Conservation (phyloP, 2,888 invertebrate species). For the Nemapogon koenigi region DNA sequence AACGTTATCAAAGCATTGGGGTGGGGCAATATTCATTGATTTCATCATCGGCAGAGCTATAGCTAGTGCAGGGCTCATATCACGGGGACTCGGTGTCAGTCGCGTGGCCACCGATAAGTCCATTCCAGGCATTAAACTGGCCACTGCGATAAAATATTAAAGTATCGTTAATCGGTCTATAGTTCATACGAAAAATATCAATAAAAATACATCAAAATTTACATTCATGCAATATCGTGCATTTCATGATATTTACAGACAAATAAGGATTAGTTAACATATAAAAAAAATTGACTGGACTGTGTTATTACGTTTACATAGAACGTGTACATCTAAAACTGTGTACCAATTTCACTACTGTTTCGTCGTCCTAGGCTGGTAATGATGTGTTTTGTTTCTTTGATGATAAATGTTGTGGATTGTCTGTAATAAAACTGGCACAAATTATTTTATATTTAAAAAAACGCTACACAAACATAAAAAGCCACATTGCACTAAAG, state of each 20-base stretch:
- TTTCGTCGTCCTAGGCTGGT: conserved; percentile 25
- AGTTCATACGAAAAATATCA: too few relatives aligned
- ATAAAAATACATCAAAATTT: too few relatives aligned
- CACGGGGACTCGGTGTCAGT: conserved; percentile 71
- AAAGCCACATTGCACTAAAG: too few relatives aligned
- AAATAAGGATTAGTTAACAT: too few relatives aligned
- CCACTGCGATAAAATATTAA: conserved; percentile 32
- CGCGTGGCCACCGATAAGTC: conserved; percentile 71
- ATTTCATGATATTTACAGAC: too few relatives aligned
- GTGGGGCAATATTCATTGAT: conserved; percentile 49
- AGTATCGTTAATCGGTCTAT: neutral
- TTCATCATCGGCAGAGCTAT: conserved; percentile 69
- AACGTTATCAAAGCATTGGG: conserved; percentile 60
- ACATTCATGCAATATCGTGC: conserved; percentile 28
- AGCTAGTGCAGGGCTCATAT: conserved; percentile 68
- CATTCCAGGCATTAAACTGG: conserved; percentile 60
- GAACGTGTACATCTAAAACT: conserved; percentile 13
- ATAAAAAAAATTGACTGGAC: too few relatives aligned
- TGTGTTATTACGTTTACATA: too few relatives aligned
- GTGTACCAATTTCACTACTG: conserved; percentile 48
- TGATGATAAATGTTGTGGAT: conserved; percentile 38
- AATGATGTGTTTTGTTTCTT: conserved; percentile 38
- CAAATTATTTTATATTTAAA: too few relatives aligned
- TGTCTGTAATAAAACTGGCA: conserved; percentile 46
- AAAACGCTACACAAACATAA: too few relatives aligned